Evolutionary conservation across 2,797 vertebrate genomes (phyloP), one percentile per base, ranked within the genome.

Genomic region (Astyanax mexicanus): DNA sequence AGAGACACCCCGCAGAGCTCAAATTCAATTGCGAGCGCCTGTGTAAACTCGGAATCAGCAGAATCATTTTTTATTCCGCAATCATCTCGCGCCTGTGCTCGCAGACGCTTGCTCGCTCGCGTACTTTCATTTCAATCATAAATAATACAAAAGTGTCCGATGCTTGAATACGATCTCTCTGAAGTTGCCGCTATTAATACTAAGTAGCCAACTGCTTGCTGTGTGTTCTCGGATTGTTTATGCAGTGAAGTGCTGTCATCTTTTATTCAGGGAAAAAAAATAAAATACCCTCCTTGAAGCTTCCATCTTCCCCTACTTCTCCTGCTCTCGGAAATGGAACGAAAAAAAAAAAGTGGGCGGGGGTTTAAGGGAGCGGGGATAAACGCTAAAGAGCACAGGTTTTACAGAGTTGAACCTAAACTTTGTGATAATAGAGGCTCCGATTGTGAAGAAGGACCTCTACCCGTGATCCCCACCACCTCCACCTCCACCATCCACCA

Each of bases 171-270:
- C 81, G 75, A 88, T 86, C 86, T 89, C 87, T 93, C 90, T 91
- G 92, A 93, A 91, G 92, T 90, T 80, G 38, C 86, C 84, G 86
- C 84, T 90, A 92, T 93, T 91, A 93, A 93, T 93, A 93, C 91
- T 92, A 91, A 93, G 92, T 83, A 92, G 90, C 86, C 81, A 29
- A 82, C 65, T 83, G 82, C 81, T 75, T 85, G 86, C 83, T 88
- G 58, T 37, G 32, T n/a, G 58, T 40, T 37, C 90, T 92, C 89
- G 90, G 87, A 89, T 77, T 89, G 86, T 92, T 92, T 90, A 87
- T 90, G 86, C 89, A 70, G 78, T 74, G 76, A 75, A 60, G 21
- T 17, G 2, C 15, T 17, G 17, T 10, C 57, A 37, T 60, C 57
- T 60, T 60, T 60, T 60, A 37, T 37, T 60, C 57, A 32, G 32